Evolutionary conservation across 2,113 vertebrate species (phyloP), one percentile per base, ranked within the genome.

Genomic region (Heloderma charlesbogerti): DNA sequence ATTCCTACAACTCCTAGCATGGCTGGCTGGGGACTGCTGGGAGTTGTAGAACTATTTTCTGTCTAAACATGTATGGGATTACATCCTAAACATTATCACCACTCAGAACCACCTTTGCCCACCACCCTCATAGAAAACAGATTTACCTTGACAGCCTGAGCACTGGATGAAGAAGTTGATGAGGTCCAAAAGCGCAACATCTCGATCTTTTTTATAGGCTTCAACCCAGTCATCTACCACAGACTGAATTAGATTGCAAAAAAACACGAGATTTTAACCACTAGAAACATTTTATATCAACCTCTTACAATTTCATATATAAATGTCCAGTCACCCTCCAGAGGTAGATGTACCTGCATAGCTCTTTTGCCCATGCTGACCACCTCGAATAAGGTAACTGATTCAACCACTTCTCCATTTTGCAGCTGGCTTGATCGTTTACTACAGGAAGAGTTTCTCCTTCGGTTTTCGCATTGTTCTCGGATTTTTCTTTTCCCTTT

Each of bases 101-200:
- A 25, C 86, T 91, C 92, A 63, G 90, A 69, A 90, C 88, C 87
- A 80, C 37, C 18, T 89, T 79, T 60, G 80, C 13, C 27, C 45
- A 15, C 16, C 51, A 22, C 86, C 27, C 79, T 72, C 85, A 0
- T 1, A 85, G 89, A 43, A 87, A 57, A 27, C 54, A 63, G 89
- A 94, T 93, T 96, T 97, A 95, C 98, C 98, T 98, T 98, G 98
- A 95, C 98, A 99, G 74, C 98, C 99, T 43, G 97, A 98, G 95
- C 98, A 98, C 94, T 99, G 98, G 93, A 99, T 98, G 96, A 99
- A 99, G 96, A 99, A 99, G 96, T 97, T 98, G 96, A 99, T 98
- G 94, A 99, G 98, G 93, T 99, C 98, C 40, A 99, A 97, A 90
- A 99, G 97, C 40, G 98, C 98, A 51, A 98, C 95, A 95, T 99